Conservation (phyloP, 2,888 invertebrate species). For the Amaurobius ferox region DNA sequence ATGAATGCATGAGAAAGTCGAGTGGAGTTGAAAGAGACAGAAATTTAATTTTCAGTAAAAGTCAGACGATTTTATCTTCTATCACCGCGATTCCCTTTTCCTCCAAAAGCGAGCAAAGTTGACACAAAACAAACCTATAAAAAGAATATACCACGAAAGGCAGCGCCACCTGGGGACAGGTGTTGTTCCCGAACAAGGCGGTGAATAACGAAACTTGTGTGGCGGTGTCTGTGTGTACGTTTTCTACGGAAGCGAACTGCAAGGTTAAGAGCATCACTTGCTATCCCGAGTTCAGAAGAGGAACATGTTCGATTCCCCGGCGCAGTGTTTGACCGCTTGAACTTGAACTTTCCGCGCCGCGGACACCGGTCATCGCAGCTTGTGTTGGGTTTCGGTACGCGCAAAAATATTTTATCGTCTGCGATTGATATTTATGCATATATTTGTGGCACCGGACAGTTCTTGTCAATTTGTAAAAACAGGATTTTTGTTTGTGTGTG, state of each 20-base stretch:
- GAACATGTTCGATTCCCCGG: conserved; percentile 45
- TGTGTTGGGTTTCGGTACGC: not conserved
- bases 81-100: too few relatives aligned
- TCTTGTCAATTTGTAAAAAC: too few relatives aligned
- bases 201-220: conserved; percentile 60
- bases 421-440: too few relatives aligned
- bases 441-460: too few relatives aligned
- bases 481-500: too few relatives aligned
- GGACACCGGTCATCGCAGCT: conserved; percentile 59
- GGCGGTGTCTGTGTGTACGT: conserved; percentile 24
- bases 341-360: conserved; percentile 52
- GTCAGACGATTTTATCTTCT: too few relatives aligned
- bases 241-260: conserved; percentile 56
- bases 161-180: conserved; percentile 69
- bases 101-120: not conserved
- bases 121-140: too few relatives aligned
- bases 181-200: conserved; percentile 28
- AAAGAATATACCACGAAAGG: not conserved
- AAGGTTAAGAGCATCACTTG: conserved; percentile 70
- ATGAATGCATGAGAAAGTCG: too few relatives aligned
- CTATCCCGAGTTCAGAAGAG: conserved; percentile 54
- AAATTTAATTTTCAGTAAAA: too few relatives aligned
- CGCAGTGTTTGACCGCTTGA: conserved; percentile 54
- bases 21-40: too few relatives aligned
- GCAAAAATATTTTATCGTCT: too few relatives aligned